Evolutionary conservation across 2,113 vertebrate genomes (phyloP), one percentile per base, ranked within the genome.

Genomic region (Seriola aureovittata): DNA sequence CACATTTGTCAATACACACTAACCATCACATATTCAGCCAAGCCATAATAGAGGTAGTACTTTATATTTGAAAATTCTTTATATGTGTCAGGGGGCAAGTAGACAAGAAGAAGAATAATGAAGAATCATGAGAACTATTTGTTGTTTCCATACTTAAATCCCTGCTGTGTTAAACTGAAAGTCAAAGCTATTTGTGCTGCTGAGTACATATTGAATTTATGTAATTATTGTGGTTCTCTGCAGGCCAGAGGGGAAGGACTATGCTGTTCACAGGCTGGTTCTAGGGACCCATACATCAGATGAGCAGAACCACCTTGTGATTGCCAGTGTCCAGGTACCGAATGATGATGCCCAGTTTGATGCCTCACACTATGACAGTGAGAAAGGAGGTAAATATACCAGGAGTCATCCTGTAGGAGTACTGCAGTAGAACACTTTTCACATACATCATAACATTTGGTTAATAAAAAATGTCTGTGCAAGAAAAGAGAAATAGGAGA

Each of bases 271-370:
- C 85, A 95, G 97, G 90, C 93, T 99, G 90, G 96, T 97, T 86
- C 86, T 99, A 87, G 97, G 98, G 5, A 99, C 97, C 0, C 97
- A 98, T 87, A 99, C 96, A 0, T 97, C 97, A 0, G 97, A 99
- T 88, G 97, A 98, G 77, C 97, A 99, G 95, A 99, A 98, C 94
- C 97, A 98, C 90, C 94, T 99, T 19, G 97, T 99, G 72, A 97
- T 99, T 69, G 97, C 97, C 78, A 97, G 97, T 29, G 97, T 98
- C 72, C 98, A 98, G 95, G 95, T 98, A 83, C 97, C 97, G 12
- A 98, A 96, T 1, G 96, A 97, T 23, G 97, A 98, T 42, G 97
- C 97, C 46, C 97, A 97, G 86, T 98, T 97, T 93, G 97, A 97
- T 58, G 91, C 96, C 32, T 97, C 96, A 0, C 97, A 98, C 50